Evolutionary conservation across 2,888 invertebrate species (phyloP).

Genomic region (Formica aserva): DNA sequence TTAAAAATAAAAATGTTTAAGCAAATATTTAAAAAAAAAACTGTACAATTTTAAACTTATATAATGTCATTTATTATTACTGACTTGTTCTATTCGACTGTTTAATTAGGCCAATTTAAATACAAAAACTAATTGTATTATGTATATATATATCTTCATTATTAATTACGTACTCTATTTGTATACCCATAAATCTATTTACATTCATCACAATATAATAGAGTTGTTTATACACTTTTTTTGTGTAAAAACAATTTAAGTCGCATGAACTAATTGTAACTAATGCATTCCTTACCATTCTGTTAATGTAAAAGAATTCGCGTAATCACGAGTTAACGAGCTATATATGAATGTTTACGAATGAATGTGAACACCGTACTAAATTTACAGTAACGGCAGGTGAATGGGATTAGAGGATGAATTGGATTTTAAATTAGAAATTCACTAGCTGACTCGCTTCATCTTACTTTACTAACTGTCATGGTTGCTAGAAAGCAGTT

Average conservation of each 20-base stretch:
- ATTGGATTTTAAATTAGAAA: slow-evolving; percentile 57
- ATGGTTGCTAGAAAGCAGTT: slow-evolving; percentile 46
- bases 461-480: slow-evolving; percentile 51
- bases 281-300: background rate
- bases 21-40: background rate
- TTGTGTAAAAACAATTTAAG: background rate
- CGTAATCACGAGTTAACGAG: slow-evolving; percentile 7
- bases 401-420: slow-evolving; percentile 51
- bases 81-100: background rate
- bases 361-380: slow-evolving; percentile 32
- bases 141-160: background rate
- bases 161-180: background rate
- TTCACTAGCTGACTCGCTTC: slow-evolving; percentile 45
- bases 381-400: slow-evolving; percentile 39
- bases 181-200: background rate
- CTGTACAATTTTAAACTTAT: background rate
- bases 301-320: slow-evolving; percentile 25
- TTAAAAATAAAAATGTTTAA: background rate
- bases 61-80: background rate
- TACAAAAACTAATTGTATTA: background rate
- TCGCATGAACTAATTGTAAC: background rate
- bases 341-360: background rate
- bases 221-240: background rate
- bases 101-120: background rate
- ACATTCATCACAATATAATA: background rate